Evolutionary conservation across 1,140 invertebrate species (phyloP), one percentile per base, ranked within the genome.

Genomic region (Cyphomyrmex costatus): DNA sequence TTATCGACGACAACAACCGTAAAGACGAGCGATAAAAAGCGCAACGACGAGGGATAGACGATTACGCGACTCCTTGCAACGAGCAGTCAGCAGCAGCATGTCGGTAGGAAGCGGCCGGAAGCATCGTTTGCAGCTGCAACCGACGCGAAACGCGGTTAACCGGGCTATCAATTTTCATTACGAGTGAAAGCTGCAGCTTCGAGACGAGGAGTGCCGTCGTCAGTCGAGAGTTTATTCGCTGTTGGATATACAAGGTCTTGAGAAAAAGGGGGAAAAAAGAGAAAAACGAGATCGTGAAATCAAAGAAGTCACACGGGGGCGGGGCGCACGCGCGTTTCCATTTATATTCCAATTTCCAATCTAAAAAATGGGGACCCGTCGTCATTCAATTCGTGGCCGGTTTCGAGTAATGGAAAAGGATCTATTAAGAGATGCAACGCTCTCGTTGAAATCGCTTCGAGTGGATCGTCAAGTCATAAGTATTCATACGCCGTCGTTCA

Each of bases 111-210:
- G 58, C 58, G 49, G 86, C 60, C 71, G 76, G 88, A 61, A 89
- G 89, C 73, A 70, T 70, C 49, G 61, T 42, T 61, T 71, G 86
- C 86, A 86, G 89, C 77, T 86, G 83, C 89, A 65, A 86, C 82
- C 86, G 77, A 87, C 82, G 89, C 71, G 86, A 90, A 90, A 90
- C 83, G 89, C 86, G 86, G 83, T 90, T 90, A 90, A 66, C 68
- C 89, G 63, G 78, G 53, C 89, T 83, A 91, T 90, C 89, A 90
- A 91, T 91, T 90, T 90, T 90, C 90, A 90, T 91, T 90, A 89
- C 86, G 86, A 88, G 87, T 87, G 89, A 88, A 90, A 90, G 86
- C 86, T 82, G 79, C 73, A 79, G 84, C 65, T 82, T 61, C 88
- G 85, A 85, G 46, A 71, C 16, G 79, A 83, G 79, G 12, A 42